A percentile compares a stretch with the other conserved stretches of the same genome.
Evolutionary conservation across 1,140 invertebrate species (phyloP).

Genomic region (Tyrophagus putrescentiae): DNA sequence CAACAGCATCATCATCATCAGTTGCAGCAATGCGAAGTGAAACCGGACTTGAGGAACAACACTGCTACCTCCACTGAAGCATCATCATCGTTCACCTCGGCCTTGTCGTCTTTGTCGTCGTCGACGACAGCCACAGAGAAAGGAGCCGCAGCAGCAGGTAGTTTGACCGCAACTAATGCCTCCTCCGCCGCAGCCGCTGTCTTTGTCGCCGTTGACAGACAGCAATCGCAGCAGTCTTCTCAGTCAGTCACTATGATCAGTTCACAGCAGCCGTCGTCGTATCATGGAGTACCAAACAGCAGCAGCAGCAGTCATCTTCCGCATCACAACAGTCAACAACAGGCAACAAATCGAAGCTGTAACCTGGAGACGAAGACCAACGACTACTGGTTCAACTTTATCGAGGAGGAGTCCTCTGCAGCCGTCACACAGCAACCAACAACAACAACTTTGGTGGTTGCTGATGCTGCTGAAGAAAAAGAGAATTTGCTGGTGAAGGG

Average conservation of each 20-base stretch:
- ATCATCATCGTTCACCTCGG: no score
- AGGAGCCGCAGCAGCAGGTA: not conserved
- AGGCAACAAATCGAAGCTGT: not conserved
- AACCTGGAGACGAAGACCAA: not conserved
- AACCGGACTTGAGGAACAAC: not conserved
- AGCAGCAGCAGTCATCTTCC: not conserved
- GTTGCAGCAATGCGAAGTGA: not conserved
- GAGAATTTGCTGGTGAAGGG: no score
- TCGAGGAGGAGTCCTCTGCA: not conserved
- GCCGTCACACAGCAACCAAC: no score
- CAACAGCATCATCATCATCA: not conserved
- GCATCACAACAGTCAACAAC: not conserved
- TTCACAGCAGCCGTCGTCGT: not conserved
- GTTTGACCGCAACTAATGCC: not conserved
- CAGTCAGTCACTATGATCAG: no score
- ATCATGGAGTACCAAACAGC: not conserved
- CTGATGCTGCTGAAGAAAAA: no score
- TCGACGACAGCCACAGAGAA: no score
- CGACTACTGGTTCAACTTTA: slow-evolving; percentile 11
- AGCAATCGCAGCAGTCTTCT: not conserved
- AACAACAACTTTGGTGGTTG: no score
- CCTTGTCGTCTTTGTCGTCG: no score
- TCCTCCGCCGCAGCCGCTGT: not conserved
- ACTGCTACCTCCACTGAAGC: not conserved
- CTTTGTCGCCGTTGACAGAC: not conserved